Base-by-base conservation (phyloP, 1,140 invertebrate species). In the Lineus longissimus region DNA sequence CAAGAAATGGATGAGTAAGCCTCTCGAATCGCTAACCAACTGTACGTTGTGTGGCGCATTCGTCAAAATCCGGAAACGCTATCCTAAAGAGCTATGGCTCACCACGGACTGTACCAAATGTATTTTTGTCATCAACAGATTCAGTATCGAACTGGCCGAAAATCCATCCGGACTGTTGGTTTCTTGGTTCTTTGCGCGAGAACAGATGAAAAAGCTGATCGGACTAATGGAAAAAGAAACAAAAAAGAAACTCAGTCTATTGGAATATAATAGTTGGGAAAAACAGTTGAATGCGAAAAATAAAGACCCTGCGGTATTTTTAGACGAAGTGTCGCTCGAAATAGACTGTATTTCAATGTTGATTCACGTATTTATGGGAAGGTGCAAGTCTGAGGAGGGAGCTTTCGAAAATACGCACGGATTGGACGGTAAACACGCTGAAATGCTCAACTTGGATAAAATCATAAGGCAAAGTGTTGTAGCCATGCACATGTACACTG, bases 101-200 rank as follows among this genome's bases (percentile, higher is more conserved):
- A n/a, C n/a, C 19, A 51, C 6, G 47, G 47, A 51, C 6, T 51
- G 47, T 51, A 6, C 47, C 47, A 51, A 51, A 51, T 51, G 47
- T 51, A 51, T 51, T 51, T 51, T 51, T 51, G 47, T 51, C 6
- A 51, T 51, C 6, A 51, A 51, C n/a, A 4, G 47, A 27, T 51
- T 51, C 47, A 51, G 47, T 51, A 51, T 51, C 47, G 47, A n/a
- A 51, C 47, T 51, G 6, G n/a, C 47, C 47, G 47, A 51, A n/a
- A 51, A 51, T n/a, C 47, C 47, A 4, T 4, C n/a, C 9, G 47
- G 47, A 23, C 47, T 7, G 6, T 27, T 51, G 9, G n/a, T 51
- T 6, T 51, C 47, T 27, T 51, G 47, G 47, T n/a, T 7, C 47
- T 51, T 51, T 51, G n/a, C n/a, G 25, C 47, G 47, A 51, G n/a